These are phyloP conservation scores for Pampus argenteus DNA, from an alignment of 2,797 vertebrate genomes.

Conservation along the genomic window DNA sequence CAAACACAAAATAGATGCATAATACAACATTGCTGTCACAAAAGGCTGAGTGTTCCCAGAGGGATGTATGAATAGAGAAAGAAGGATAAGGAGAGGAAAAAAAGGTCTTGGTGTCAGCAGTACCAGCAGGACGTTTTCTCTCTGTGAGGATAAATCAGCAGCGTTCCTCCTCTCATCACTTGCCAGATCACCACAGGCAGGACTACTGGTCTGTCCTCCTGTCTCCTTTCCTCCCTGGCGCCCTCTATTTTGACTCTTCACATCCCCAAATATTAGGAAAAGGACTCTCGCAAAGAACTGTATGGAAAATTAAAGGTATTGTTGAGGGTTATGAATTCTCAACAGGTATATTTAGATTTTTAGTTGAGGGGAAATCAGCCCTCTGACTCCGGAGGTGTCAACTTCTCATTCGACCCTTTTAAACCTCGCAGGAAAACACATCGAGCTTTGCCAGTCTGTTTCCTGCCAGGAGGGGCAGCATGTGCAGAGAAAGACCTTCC, in stretches of 20 bases:
- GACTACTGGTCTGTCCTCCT: constrained; percentile 5
- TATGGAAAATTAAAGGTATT: constrained; percentile 26
- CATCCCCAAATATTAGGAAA: background rate
- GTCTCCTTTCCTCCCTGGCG: background rate
- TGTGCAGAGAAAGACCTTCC: constrained; percentile 36
- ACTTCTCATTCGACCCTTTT: constrained; percentile 1
- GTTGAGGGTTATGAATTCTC: too few relatives aligned
- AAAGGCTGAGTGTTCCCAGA: background rate
- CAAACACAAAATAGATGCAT: background rate
- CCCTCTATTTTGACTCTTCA: constrained; percentile 7
- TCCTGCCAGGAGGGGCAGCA: constrained; percentile 32
- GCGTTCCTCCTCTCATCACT: constrained; percentile 64
- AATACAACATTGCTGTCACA: background rate
- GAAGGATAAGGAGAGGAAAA: constrained; percentile 16
- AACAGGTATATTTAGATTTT: background rate
- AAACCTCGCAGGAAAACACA: constrained; percentile 39
- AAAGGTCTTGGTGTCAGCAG: constrained; percentile 44
- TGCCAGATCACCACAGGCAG: constrained; percentile 61
- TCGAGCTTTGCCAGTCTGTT: constrained; percentile 16
- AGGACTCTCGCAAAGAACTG: background rate
- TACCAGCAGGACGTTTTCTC: constrained; percentile 43
- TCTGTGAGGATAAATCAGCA: constrained; percentile 57
- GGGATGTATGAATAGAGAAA: constrained; percentile 22
- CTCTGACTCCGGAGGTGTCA: background rate
- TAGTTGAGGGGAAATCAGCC: constrained; percentile 10